Evolutionary conservation across 1,140 invertebrate species (phyloP).

Genomic region (Goniozus legneri): DNA sequence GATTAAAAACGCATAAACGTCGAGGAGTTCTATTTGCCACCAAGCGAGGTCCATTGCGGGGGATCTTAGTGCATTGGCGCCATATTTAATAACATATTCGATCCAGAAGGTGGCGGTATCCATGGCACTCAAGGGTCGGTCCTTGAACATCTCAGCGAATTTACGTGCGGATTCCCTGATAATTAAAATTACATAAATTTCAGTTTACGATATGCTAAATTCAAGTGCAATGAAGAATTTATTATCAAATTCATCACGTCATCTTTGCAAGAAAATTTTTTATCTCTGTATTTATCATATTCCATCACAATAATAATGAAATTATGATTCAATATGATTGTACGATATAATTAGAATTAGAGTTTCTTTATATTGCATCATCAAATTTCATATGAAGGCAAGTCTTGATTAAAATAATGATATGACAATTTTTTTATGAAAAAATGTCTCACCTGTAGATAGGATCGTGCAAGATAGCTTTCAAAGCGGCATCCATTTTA

Average conservation of each 20-base stretch:
- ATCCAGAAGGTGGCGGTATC: constrained; percentile 50
- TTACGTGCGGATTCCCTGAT: constrained; percentile 22
- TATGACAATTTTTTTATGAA: no score
- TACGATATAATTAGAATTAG: not conserved
- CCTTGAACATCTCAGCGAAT: constrained; percentile 44
- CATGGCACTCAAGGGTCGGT: constrained; percentile 42
- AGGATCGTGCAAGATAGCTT: constrained; percentile 35
- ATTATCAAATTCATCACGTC: no score
- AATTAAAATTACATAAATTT: constrained; percentile 3
- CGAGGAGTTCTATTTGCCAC: constrained; percentile 49
- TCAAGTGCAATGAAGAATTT: no score
- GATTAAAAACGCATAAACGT: constrained; percentile 30
- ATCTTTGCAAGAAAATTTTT: no score
- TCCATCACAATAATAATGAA: no score
- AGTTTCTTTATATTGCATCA: not conserved
- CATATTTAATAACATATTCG: constrained; percentile 52
- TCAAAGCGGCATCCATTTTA: constrained; percentile 30
- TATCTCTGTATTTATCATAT: no score
- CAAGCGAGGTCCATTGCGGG: constrained; percentile 36
- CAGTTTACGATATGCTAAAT: no score
- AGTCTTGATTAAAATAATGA: not conserved
- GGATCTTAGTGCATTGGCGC: constrained; percentile 46
- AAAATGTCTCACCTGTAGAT: constrained; percentile 30
- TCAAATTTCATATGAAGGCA: not conserved
- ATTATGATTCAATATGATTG: not conserved